Evolutionary conservation across 2,888 invertebrate species (phyloP).

Genomic region (Blera fallax): DNA sequence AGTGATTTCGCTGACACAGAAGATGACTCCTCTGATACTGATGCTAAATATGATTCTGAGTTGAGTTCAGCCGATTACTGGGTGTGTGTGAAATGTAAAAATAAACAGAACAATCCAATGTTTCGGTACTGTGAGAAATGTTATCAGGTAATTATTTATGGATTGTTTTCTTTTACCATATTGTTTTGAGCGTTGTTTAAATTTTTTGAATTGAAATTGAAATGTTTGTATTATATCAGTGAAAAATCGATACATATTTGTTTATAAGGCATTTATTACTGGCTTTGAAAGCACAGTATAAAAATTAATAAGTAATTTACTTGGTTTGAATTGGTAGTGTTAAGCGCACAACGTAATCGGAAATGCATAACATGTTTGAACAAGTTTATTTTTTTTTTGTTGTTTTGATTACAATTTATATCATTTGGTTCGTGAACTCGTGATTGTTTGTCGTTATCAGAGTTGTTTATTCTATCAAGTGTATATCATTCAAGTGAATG

Average conservation of each 20-base stretch:
- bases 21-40: constrained; percentile 76
- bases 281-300: background rate
- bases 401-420: background rate
- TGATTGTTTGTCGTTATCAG: background rate
- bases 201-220: constrained; percentile 15
- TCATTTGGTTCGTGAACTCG: background rate
- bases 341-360: background rate
- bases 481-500: too few relatives aligned
- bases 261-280: background rate
- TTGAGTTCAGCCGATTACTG: constrained; percentile 85
- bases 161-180: background rate
- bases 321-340: background rate
- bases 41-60: constrained; percentile 81
- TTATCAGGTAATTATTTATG: constrained; percentile 83
- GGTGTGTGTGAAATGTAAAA: constrained; percentile 86
- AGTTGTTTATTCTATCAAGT: too few relatives aligned
- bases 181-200: background rate
- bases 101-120: constrained; percentile 85
- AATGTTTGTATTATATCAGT: constrained; percentile 40
- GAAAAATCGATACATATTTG: background rate
- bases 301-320: background rate
- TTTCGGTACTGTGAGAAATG: constrained; percentile 88
- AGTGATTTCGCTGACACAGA: constrained; percentile 76
- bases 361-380: constrained; percentile 9
- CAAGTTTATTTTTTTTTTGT: too few relatives aligned